phyloP scores from a whole-genome alignment of 2,888 invertebrate genomes.

The Dryadula phaetusa region DNA sequence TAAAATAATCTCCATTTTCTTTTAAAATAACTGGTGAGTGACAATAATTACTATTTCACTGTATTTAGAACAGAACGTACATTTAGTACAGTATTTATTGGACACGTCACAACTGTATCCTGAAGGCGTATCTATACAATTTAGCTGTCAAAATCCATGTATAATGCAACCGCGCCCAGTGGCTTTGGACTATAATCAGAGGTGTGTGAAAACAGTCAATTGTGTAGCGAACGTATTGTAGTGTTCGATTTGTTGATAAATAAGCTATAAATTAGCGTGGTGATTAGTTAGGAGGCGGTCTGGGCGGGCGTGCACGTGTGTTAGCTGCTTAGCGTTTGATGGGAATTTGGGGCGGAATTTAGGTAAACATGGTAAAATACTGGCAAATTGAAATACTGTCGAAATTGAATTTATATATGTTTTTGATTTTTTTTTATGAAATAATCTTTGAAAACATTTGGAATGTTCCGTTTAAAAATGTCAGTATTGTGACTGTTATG shows the following conservation, averaged over 20 bases:
- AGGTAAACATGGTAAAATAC: too few relatives aligned
- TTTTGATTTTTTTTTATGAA: too few relatives aligned
- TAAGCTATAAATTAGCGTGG: conserved; percentile 37
- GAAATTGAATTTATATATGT: background rate
- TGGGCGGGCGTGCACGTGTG: conserved; percentile 26
- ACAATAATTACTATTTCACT: too few relatives aligned
- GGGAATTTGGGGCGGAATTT: conserved; percentile 13
- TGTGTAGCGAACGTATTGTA: conserved; percentile 55
- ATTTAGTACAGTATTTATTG: background rate
- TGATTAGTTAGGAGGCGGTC: conserved; percentile 45
- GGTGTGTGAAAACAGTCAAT: conserved; percentile 76
- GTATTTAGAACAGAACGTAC: too few relatives aligned
- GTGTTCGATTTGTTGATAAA: conserved; percentile 48
- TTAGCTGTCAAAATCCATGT: conserved; percentile 11
- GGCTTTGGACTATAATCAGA: conserved; percentile 65
- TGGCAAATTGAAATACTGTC: too few relatives aligned
- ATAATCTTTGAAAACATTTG: too few relatives aligned
- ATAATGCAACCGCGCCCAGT: conserved; percentile 54
- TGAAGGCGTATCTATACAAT: conserved; percentile 9
- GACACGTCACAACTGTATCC: background rate
- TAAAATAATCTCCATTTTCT: too few relatives aligned
- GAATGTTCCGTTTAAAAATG: too few relatives aligned
- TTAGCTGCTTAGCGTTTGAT: conserved; percentile 8
- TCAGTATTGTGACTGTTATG: too few relatives aligned
- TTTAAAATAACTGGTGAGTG: too few relatives aligned